Evolutionary conservation across 2,888 invertebrate species (phyloP).

Genomic region (Pachymerium ferrugineum): DNA sequence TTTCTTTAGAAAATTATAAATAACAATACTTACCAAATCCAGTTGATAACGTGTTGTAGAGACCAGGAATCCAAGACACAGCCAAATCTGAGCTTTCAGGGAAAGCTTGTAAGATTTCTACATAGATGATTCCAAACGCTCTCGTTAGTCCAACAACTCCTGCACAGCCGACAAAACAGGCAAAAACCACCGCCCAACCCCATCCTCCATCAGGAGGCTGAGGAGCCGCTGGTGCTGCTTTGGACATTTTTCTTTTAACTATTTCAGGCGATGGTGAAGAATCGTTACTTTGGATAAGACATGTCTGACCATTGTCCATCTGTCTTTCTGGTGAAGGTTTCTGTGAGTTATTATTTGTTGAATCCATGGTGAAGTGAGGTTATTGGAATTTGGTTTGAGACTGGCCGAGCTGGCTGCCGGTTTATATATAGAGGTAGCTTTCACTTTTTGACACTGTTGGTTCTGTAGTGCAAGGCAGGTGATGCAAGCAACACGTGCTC

Average conservation of each 20-base stretch:
- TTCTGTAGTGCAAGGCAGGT: background rate
- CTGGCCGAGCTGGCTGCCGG: background rate
- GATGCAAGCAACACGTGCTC: slow-evolving; percentile 13
- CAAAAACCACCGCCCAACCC: slow-evolving; percentile 50
- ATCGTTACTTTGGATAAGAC: background rate
- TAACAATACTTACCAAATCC: slow-evolving; percentile 40
- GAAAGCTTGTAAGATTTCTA: slow-evolving; percentile 39
- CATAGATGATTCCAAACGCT: slow-evolving; percentile 41
- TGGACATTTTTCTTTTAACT: background rate
- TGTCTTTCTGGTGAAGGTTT: background rate
- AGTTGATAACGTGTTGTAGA: slow-evolving; percentile 41
- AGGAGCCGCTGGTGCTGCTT: background rate
- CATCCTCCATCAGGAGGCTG: slow-evolving; percentile 46
- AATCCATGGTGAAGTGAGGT: slow-evolving; percentile 11
- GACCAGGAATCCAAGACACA: slow-evolving; percentile 42
- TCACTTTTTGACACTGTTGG: too few species aligned
- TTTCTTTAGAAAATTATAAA: too few species aligned
- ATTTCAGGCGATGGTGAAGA: background rate
- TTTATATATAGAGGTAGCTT: background rate
- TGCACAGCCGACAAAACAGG: slow-evolving; percentile 47
- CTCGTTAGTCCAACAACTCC: slow-evolving; percentile 31
- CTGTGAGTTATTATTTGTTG: background rate
- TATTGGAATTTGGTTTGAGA: background rate
- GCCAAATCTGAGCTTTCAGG: slow-evolving; percentile 47
- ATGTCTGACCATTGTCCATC: background rate